Conservation (phyloP, 2,888 invertebrate genomes). For the Tetrapedia diversipes region DNA sequence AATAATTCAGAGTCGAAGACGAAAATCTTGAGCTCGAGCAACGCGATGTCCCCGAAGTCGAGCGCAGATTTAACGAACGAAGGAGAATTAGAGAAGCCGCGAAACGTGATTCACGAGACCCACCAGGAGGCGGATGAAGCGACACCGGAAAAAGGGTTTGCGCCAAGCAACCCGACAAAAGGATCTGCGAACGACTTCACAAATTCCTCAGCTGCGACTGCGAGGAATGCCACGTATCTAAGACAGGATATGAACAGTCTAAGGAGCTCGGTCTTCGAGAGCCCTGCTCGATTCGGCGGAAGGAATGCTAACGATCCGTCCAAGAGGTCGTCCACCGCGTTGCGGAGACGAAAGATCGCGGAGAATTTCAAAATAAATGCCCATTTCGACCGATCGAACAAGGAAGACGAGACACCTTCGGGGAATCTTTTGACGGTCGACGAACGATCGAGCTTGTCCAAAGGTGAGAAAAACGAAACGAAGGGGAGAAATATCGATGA, state of each 20-base stretch:
- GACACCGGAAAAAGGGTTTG: background rate
- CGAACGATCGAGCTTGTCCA: background rate
- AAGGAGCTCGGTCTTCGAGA: background rate
- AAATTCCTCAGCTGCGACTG: constrained; percentile 29
- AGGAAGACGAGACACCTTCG: background rate
- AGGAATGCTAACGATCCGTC: constrained; percentile 26
- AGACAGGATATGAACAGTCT: constrained; percentile 29
- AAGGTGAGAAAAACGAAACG: background rate
- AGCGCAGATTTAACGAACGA: background rate
- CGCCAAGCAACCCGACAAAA: constrained; percentile 16
- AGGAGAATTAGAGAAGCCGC: background rate
- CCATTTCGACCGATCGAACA: background rate
- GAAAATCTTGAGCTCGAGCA: background rate
- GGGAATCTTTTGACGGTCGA: background rate
- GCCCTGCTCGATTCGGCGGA: constrained; percentile 16
- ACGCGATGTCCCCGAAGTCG: too few relatives aligned
- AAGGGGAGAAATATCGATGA: background rate
- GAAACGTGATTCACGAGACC: background rate
- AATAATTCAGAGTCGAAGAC: too few relatives aligned
- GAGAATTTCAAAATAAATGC: constrained; percentile 9
- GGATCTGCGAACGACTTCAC: constrained; percentile 7
- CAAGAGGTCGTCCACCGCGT: background rate
- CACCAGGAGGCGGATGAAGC: background rate
- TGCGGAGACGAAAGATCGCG: background rate
- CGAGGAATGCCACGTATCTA: constrained; percentile 37